Conservation (phyloP, 2,888 invertebrate genomes). For the Nysson spinosus region DNA sequence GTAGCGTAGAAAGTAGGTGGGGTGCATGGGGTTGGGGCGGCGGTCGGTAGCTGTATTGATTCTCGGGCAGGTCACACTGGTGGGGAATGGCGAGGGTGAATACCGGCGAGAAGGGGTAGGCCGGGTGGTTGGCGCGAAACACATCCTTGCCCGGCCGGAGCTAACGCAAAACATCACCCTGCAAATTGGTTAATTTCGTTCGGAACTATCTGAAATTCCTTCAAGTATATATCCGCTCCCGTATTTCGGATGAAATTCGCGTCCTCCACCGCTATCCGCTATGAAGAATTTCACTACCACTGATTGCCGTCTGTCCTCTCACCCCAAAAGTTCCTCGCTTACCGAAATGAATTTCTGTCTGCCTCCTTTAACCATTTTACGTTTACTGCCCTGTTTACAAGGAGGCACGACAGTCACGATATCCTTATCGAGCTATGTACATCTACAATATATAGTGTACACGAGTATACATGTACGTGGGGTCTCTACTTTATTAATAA, state of each 20-base stretch:
- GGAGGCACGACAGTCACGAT: background rate
- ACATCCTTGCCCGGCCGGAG: constrained; percentile 51
- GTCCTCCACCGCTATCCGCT: background rate
- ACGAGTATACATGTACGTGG: background rate
- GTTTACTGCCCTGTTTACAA: constrained; percentile 30
- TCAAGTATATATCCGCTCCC: constrained; percentile 18
- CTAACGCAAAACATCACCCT: constrained; percentile 56
- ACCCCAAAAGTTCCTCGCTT: constrained; percentile 22
- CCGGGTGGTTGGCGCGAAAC: constrained; percentile 59
- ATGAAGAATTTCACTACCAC: constrained; percentile 1
- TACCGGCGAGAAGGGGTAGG: constrained; percentile 29
- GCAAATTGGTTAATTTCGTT: constrained; percentile 56
- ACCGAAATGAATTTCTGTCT: constrained; percentile 17
- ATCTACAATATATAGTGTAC: background rate
- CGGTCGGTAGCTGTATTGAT: constrained; percentile 76
- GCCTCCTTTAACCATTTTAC: background rate
- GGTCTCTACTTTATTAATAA: constrained; percentile 19
- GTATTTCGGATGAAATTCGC: background rate
- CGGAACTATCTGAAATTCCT: constrained; percentile 45
- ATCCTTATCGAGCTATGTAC: background rate
- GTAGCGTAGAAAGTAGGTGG: constrained; percentile 55
- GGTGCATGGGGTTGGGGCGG: constrained; percentile 66
- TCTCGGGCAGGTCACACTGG: constrained; percentile 70
- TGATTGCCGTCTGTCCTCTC: constrained; percentile 12
- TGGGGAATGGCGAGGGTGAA: constrained; percentile 56